Conservation (phyloP, 2,888 invertebrate genomes). For the Ectemnius cavifrons region DNA sequence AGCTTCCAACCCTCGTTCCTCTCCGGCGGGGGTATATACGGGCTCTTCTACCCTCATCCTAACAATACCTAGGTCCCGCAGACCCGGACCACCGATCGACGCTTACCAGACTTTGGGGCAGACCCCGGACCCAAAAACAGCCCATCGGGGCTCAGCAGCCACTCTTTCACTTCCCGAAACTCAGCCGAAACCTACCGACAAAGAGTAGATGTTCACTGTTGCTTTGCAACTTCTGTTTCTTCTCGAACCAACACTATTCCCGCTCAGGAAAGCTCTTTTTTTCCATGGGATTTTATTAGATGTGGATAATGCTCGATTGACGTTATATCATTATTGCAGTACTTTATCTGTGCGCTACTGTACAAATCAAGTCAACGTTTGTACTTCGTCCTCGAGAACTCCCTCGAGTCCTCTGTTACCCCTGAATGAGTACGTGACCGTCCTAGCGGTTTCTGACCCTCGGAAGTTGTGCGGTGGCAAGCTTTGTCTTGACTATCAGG, state of each 20-base stretch:
- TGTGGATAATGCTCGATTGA: neutral
- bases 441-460: constrained; percentile 3
- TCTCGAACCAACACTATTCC: neutral
- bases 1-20: constrained; percentile 66
- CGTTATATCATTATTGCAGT: neutral
- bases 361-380: constrained; percentile 33
- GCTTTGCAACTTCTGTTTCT: no score
- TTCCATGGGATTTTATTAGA: neutral
- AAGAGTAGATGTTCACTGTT: no score
- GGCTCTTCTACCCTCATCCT: constrained; percentile 52
- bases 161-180: neutral
- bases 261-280: neutral
- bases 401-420: constrained; percentile 12
- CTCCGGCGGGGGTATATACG: constrained; percentile 47
- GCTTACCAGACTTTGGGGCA: constrained; percentile 11
- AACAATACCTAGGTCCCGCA: constrained; percentile 57
- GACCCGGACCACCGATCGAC: constrained; percentile 15
- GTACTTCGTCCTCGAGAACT: constrained; percentile 14
- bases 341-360: constrained; percentile 13
- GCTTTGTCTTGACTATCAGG: constrained; percentile 15
- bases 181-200: no score
- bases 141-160: neutral
- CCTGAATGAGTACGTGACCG: constrained; percentile 28
- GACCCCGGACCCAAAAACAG: constrained; percentile 22
- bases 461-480: neutral